Evolutionary conservation across 2,113 vertebrate species (phyloP).

Genomic region (Bubo scandiacus): DNA sequence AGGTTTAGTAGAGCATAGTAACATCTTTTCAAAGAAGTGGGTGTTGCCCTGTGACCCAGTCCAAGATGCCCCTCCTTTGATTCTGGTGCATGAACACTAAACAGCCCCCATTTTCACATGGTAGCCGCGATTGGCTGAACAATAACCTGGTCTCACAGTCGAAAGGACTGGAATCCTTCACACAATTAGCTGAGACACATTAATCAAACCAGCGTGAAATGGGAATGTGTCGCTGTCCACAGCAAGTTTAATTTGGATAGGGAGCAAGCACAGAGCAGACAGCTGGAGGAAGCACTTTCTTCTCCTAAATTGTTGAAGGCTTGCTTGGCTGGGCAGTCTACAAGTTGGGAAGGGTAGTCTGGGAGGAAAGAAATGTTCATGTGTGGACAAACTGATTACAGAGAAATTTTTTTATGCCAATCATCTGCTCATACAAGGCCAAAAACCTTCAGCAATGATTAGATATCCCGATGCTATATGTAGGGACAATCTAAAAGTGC

Average conservation of each 20-base stretch:
- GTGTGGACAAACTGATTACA: not conserved
- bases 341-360: not conserved
- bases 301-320: not conserved
- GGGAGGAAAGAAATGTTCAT: not conserved
- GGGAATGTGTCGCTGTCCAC: conserved; percentile 59
- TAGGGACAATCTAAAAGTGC: not conserved
- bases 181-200: conserved; percentile 82
- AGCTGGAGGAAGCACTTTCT: conserved; percentile 42
- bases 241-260: conserved; percentile 46
- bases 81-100: conserved; percentile 68
- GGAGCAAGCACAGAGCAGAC: conserved; percentile 36
- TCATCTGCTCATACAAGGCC: not conserved
- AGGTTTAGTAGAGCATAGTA: conserved; percentile 82
- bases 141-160: conserved; percentile 76
- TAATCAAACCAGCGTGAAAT: conserved; percentile 76
- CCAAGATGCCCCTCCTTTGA: conserved; percentile 74
- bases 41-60: conserved; percentile 76
- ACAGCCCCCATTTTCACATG: conserved; percentile 76
- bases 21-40: conserved; percentile 81
- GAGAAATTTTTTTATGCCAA: not conserved
- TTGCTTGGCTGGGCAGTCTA: not conserved
- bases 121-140: conserved; percentile 72
- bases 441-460: not conserved
- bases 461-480: not conserved
- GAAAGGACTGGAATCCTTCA: conserved; percentile 74